phyloP scores from a whole-genome alignment of 2,888 invertebrate species.

The Chydorus sphaericus region DNA sequence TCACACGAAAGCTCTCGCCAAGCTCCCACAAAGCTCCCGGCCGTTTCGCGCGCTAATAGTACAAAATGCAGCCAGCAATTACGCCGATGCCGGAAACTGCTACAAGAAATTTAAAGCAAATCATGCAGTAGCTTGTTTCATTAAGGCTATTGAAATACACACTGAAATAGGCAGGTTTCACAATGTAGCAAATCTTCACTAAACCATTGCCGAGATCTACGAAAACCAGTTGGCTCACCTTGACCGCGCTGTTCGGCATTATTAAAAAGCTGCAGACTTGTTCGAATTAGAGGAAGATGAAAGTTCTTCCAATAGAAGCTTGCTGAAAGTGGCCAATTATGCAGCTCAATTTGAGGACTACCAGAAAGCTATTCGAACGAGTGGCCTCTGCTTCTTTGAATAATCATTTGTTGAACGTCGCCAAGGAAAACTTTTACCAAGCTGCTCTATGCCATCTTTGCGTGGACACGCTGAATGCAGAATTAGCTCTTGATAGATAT shows the following conservation, averaged over 20 bases:
- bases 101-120: constrained; percentile 74
- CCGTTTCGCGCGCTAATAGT: no score
- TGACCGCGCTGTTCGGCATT: constrained; percentile 79
- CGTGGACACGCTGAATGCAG: constrained; percentile 84
- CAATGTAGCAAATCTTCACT: constrained; percentile 93
- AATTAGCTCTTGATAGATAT: constrained; percentile 86
- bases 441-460: constrained; percentile 93
- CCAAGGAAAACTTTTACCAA: constrained; percentile 96
- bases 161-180: constrained; percentile 97
- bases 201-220: constrained; percentile 87
- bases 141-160: constrained; percentile 92
- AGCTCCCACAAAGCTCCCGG: no score
- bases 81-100: constrained; percentile 92
- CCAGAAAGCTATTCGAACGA: constrained; percentile 91
- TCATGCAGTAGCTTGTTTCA: constrained; percentile 73
- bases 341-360: constrained; percentile 94
- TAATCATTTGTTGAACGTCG: constrained; percentile 93
- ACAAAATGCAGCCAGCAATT: constrained; percentile 91
- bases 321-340: constrained; percentile 92
- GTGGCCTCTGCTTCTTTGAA: constrained; percentile 81
- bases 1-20: constrained; percentile 70
- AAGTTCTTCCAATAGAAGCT: constrained; percentile 94
- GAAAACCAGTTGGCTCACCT: constrained; percentile 79
- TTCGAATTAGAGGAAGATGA: constrained; percentile 86
- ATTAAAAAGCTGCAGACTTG: constrained; percentile 83